phyloP scores from a whole-genome alignment of 2,888 invertebrate species.

The Heliconius charithonia region DNA sequence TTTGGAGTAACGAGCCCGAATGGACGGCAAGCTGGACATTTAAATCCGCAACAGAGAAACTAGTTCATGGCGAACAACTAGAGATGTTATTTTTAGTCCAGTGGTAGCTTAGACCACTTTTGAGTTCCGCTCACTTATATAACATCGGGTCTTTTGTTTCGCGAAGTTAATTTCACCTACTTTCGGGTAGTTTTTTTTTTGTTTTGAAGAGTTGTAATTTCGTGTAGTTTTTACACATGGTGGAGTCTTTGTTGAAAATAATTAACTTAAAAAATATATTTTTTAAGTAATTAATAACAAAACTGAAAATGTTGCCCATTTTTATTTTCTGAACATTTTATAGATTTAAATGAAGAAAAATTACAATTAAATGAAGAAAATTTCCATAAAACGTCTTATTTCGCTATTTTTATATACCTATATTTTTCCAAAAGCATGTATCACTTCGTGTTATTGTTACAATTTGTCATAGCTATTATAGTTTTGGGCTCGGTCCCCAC shows the following conservation, averaged over 20 bases:
- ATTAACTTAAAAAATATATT: not conserved
- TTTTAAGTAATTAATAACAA: not conserved
- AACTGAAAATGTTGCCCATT: not conserved
- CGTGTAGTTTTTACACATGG: not conserved
- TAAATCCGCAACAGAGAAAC: constrained; percentile 32
- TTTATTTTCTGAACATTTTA: not conserved
- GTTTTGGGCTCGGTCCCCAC: no score
- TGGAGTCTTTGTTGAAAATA: not conserved
- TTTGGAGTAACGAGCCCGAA: constrained; percentile 10
- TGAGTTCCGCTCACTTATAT: constrained; percentile 22
- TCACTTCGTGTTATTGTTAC: not conserved
- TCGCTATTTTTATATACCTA: no score
- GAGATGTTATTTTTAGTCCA: constrained; percentile 23
- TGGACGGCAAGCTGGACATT: constrained; percentile 19
- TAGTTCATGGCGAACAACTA: constrained; percentile 37
- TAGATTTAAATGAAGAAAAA: not conserved
- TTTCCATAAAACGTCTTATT: no score
- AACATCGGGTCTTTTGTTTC: constrained; percentile 26
- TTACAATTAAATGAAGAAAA: not conserved
- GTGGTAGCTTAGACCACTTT: constrained; percentile 16
- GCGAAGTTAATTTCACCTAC: constrained; percentile 16
- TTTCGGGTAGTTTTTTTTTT: not conserved
- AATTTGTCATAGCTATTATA: no score
- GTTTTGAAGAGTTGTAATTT: constrained; percentile 1
- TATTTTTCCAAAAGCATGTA: not conserved